These are phyloP conservation scores for Lampropteryx suffumata DNA, from an alignment of 2,888 invertebrate genomes.

Conservation along the genomic window DNA sequence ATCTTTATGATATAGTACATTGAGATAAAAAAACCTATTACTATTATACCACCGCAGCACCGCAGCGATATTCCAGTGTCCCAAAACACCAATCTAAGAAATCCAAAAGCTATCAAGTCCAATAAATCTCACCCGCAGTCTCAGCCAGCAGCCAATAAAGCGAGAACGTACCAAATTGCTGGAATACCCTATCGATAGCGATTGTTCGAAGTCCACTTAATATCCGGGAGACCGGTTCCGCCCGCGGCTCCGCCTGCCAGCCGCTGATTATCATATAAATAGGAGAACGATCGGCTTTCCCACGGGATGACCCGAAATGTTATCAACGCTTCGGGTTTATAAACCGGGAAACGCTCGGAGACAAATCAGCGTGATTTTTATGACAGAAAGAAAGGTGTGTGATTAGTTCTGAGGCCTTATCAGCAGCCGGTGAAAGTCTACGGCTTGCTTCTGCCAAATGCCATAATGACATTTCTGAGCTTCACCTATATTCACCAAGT, in stretches of 20 bases:
- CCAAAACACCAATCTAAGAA: neutral
- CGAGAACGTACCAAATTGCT: constrained; percentile 16
- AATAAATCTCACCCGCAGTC: constrained; percentile 15
- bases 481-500: too few species aligned
- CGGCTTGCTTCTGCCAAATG: too few species aligned
- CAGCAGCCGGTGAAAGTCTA: too few species aligned
- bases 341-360: constrained; percentile 21
- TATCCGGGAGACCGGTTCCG: constrained; percentile 33
- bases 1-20: too few species aligned
- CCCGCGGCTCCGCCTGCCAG: constrained; percentile 13
- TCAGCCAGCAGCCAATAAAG: constrained; percentile 16
- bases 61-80: too few species aligned
- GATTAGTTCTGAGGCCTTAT: too few species aligned
- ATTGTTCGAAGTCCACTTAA: constrained; percentile 18
- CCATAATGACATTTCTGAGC: too few species aligned
- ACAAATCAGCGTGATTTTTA: constrained; percentile 20
- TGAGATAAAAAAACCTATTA: too few species aligned
- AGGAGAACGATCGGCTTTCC: constrained; percentile 44
- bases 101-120: constrained; percentile 12
- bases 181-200: constrained; percentile 11
- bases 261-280: constrained; percentile 57
- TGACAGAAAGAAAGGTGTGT: neutral
- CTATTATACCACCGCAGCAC: too few species aligned
- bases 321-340: constrained; percentile 29
- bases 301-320: constrained; percentile 34